These are phyloP conservation scores for Apodemia hepburni DNA, from an alignment of 2,888 invertebrate genomes.

Conservation along the genomic window DNA sequence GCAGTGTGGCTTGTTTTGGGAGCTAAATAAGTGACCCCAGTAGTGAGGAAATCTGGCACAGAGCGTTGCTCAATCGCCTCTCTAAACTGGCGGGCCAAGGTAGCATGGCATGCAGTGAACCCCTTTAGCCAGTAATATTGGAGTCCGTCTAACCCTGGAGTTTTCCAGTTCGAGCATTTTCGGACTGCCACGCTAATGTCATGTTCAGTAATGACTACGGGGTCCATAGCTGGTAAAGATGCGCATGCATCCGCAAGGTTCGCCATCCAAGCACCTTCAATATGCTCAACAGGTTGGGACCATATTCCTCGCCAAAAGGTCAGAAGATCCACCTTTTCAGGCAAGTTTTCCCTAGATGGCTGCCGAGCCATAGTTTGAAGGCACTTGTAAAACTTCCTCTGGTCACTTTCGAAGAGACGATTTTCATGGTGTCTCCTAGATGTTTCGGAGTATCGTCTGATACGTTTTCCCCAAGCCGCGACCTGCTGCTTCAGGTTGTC, in stretches of 20 bases:
- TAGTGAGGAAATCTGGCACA: constrained; percentile 4
- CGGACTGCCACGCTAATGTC: constrained; percentile 13
- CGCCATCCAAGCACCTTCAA: constrained; percentile 13
- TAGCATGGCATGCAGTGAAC: constrained; percentile 12
- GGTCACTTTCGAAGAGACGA: constrained; percentile 17
- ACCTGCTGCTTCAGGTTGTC: constrained; percentile 14
- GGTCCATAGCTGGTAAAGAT: not conserved
- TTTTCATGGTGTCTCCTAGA: not conserved
- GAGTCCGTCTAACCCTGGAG: constrained; percentile 18
- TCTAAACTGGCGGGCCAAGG: constrained; percentile 21
- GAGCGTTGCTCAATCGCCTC: not conserved
- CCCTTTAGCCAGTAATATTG: constrained; percentile 20
- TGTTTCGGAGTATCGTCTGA: constrained; percentile 13
- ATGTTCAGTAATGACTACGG: constrained; percentile 7
- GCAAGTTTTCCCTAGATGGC: not conserved
- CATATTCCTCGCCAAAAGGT: not conserved
- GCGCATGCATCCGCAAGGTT: constrained; percentile 11
- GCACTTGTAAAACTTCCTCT: constrained; percentile 6
- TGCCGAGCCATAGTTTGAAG: not conserved
- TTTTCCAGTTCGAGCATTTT: constrained; percentile 16
- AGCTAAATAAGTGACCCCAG: constrained; percentile 18
- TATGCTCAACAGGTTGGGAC: not conserved
- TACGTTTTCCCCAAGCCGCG: too few species aligned
- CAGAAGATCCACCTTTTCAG: not conserved
- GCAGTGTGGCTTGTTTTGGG: constrained; percentile 8